A percentile compares a stretch with the other conserved stretches of the same genome.
Evolutionary conservation across 2,888 invertebrate species (phyloP).

Genomic region (Agrochola macilenta): DNA sequence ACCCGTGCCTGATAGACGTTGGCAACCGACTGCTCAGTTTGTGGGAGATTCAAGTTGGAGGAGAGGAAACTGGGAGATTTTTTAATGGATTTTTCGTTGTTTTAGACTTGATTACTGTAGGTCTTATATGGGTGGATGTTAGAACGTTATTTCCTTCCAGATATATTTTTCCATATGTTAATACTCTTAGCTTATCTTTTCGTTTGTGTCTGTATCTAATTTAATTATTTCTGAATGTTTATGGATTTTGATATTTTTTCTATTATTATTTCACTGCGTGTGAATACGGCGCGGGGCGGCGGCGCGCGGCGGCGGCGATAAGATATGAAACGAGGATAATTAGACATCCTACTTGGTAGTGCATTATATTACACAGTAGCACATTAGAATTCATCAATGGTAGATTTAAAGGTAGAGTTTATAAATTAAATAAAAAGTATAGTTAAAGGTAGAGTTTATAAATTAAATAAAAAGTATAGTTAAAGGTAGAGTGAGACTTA

Average conservation of each 20-base stretch:
- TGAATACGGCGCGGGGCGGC: too few species aligned
- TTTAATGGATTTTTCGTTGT: not conserved
- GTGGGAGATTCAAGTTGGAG: conserved; percentile 54
- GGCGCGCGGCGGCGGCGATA: not conserved
- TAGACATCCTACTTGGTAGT: conserved; percentile 6
- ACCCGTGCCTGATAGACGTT: conserved; percentile 71
- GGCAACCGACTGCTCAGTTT: conserved; percentile 52
- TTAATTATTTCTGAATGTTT: not conserved
- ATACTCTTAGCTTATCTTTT: not conserved
- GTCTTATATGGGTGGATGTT: not conserved
- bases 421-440: too few species aligned
- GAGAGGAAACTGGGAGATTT: conserved; percentile 14
- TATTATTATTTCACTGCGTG: conserved; percentile 11
- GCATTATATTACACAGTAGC: not conserved
- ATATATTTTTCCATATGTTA: not conserved
- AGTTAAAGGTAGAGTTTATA: not conserved
- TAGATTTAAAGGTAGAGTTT: not conserved
- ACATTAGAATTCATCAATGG: not conserved
- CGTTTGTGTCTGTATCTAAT: not conserved
- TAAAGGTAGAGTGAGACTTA: not conserved
- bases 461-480: too few species aligned
- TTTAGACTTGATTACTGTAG: not conserved
- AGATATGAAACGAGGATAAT: conserved; percentile 21
- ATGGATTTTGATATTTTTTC: not conserved
- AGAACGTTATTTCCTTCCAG: not conserved